Percentiles rank a stretch among this genome's conserved stretches.
Conservation (phyloP, 2,888 invertebrate species). For the Smittia aterrima region DNA sequence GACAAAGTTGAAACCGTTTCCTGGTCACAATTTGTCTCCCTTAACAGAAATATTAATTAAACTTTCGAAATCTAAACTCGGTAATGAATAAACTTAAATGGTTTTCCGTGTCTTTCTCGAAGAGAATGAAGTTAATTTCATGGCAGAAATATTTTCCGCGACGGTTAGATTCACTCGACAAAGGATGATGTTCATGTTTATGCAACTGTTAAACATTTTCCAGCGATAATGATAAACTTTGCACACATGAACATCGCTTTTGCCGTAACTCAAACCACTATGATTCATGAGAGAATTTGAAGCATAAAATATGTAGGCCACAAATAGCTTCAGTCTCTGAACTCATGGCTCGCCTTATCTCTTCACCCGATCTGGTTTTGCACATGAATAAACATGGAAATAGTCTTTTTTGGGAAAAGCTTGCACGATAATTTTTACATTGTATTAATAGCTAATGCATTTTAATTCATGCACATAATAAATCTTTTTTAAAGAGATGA, state of each 20-base stretch:
- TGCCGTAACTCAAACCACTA: conserved; percentile 31
- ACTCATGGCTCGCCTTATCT: conserved; percentile 23
- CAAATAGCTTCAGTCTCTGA: conserved; percentile 21
- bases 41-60: background rate
- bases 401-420: background rate
- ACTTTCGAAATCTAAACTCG: background rate
- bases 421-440: conserved; percentile 39
- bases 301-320: conserved; percentile 37
- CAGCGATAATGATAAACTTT: conserved; percentile 30
- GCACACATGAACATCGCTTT: background rate
- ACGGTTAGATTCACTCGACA: too few relatives aligned
- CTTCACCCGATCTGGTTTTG: conserved; percentile 34
- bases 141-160: too few relatives aligned
- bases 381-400: conserved; percentile 41
- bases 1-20: background rate
- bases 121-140: background rate
- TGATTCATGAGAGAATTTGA: too few relatives aligned
- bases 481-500: conserved; percentile 36
- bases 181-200: too few relatives aligned
- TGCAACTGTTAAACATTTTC: background rate
- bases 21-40: background rate
- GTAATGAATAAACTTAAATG: background rate
- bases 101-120: background rate
- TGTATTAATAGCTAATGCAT: conserved; percentile 41
- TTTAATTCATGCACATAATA: conserved; percentile 42